phyloP scores from a whole-genome alignment of 2,113 vertebrate species.

The Heloderma charlesbogerti region DNA sequence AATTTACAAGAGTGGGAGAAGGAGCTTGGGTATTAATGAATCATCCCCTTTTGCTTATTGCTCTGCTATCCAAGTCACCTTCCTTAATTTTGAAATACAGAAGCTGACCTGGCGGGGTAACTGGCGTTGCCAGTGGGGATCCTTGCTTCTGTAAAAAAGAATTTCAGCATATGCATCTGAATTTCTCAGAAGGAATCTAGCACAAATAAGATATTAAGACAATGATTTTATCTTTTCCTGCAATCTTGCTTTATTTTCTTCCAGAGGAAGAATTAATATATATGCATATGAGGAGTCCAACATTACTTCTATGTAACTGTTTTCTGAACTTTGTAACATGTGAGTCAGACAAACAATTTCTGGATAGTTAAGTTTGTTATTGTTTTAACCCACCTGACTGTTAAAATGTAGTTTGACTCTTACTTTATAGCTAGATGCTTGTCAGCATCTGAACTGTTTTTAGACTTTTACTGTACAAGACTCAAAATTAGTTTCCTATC shows the following conservation, averaged over 20 bases:
- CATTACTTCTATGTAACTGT: not conserved
- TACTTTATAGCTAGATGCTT: slow-evolving; percentile 14
- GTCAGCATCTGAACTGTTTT: not conserved
- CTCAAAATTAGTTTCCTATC: not conserved
- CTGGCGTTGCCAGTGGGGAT: slow-evolving; percentile 23
- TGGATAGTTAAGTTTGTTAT: slow-evolving; percentile 29
- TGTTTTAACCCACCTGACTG: not conserved
- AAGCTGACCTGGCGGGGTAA: not conserved
- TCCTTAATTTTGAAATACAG: slow-evolving; percentile 29
- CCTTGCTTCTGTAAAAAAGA: not conserved
- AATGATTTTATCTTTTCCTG: not conserved
- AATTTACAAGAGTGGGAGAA: slow-evolving; percentile 15
- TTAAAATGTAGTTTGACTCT: slow-evolving; percentile 27
- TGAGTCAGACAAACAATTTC: slow-evolving; percentile 54
- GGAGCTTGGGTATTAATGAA: not conserved
- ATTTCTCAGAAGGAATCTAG: not conserved
- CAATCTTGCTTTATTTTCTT: not conserved
- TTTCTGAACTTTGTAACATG: slow-evolving; percentile 41
- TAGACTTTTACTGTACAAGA: not conserved
- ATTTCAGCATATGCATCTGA: slow-evolving; percentile 19
- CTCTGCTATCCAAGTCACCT: not conserved
- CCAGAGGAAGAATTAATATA: not conserved
- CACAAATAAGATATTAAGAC: not conserved
- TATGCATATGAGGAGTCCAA: not conserved
- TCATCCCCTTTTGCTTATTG: not conserved